Base-by-base conservation (phyloP, 2,113 vertebrate genomes). In the Cyanoderma ruficeps region DNA sequence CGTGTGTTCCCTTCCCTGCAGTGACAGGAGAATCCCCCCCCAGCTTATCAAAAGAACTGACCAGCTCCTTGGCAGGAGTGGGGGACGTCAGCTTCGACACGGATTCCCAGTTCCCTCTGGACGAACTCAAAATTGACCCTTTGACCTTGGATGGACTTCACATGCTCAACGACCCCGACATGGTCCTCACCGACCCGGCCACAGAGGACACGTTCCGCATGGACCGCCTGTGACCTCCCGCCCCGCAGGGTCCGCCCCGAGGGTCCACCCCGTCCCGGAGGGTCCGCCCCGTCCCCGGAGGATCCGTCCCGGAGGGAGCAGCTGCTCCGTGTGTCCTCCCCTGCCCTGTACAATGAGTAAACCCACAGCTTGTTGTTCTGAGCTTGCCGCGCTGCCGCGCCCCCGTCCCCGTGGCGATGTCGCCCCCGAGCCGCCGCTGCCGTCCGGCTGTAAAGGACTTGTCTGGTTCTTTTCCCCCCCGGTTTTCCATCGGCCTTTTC, bases 81-180 rank as follows among this genome's bases (percentile, higher is more conserved):
- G 98, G 98, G 0, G 99, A 99, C 2, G 99, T 99, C 97, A 98
- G 98, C 98, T 99, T 99, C 14, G 99, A 99, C 39, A 95, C 99
- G 0, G 99, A 99, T 98, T 99, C 98, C 95, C 99, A 99, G 92
- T 99, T 99, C 96, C 99, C 99, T 13, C 97, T 99, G 98, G 99
- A 99, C 5, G 99, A 99, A 98, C 98, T 99, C 89, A 99, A 99
- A 98, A 99, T 99, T 41, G 99, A 99, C 97, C 99, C 99, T 28
- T 98, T 99, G 86, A 99, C 99, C 90, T 90, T 99, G 95, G 99
- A 99, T 42, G 99, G 99, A 97, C 98, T 99, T 83, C 99, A 99
- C 98, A 99, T 99, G 99, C 99, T 99, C 85, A 99, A 99, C 3
- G 99, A 99, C 98, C 99, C 99, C 0, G 99, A 99, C 98, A 99